Conservation (phyloP, 2,888 invertebrate species). For the Lamellibrachia columna region DNA sequence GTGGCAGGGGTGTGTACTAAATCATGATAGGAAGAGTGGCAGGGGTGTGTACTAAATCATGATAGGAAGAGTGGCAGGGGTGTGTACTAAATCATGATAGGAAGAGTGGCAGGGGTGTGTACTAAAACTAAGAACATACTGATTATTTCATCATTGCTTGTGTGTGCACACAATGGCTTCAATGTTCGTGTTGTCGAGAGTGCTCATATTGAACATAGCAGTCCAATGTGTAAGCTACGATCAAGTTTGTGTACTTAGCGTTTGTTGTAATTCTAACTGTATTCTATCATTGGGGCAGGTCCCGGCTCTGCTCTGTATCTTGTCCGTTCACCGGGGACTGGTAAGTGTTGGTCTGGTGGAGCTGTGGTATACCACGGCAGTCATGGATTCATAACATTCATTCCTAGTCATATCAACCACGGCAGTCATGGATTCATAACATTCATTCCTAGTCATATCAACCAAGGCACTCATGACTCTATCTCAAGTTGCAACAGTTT, state of each 20-base stretch:
- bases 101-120: no score
- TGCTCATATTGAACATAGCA: background rate
- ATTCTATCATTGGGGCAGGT: background rate
- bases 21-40: no score
- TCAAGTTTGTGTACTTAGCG: background rate
- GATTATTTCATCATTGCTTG: background rate
- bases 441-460: background rate
- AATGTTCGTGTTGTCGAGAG: background rate
- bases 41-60: no score
- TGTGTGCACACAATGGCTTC: background rate
- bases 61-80: no score
- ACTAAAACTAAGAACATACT: no score
- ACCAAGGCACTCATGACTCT: background rate
- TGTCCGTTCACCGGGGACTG: background rate
- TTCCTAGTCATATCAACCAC: background rate
- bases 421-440: background rate
- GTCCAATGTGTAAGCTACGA: background rate
- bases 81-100: no score
- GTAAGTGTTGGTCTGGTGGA: background rate
- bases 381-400: background rate
- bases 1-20: no score
- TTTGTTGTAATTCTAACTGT: background rate
- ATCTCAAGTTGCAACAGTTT: background rate
- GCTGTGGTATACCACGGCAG: background rate
- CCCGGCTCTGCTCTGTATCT: background rate